Conservation (phyloP, 2,113 vertebrate genomes). For the Hemibagrus wyckioides region DNA sequence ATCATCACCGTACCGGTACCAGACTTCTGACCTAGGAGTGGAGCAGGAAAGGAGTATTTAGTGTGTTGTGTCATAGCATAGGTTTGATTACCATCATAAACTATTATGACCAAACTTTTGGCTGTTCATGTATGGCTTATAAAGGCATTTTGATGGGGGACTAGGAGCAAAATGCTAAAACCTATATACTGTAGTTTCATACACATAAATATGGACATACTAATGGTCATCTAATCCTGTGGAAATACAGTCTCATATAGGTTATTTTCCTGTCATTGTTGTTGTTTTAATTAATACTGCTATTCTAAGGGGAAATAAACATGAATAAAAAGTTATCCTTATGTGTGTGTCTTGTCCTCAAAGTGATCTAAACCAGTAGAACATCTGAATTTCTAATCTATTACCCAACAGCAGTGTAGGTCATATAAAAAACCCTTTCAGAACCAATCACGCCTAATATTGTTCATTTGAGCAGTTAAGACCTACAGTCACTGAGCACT, state of each 20-base stretch:
- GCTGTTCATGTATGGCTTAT: neutral
- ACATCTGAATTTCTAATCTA: neutral
- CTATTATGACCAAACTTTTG: neutral
- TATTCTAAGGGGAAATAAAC: neutral
- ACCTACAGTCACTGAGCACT: neutral
- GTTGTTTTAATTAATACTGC: neutral
- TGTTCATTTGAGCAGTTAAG: neutral
- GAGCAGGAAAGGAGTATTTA: neutral
- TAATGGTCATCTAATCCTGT: neutral
- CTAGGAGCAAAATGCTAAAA: neutral
- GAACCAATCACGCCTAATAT: neutral
- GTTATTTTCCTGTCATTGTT: neutral
- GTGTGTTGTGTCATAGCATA: neutral
- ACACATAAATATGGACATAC: neutral
- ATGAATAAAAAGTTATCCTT: neutral
- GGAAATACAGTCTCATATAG: no score
- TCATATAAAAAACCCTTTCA: neutral
- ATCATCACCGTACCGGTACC: slow-evolving; percentile 80
- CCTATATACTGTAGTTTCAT: neutral
- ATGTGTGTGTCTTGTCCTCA: neutral
- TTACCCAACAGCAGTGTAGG: neutral
- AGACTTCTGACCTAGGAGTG: slow-evolving; percentile 72
- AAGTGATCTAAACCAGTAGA: no score
- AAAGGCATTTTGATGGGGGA: neutral
- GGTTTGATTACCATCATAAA: neutral